phyloP scores from a whole-genome alignment of 2,797 vertebrate genomes.

The Prunella strophiata region DNA sequence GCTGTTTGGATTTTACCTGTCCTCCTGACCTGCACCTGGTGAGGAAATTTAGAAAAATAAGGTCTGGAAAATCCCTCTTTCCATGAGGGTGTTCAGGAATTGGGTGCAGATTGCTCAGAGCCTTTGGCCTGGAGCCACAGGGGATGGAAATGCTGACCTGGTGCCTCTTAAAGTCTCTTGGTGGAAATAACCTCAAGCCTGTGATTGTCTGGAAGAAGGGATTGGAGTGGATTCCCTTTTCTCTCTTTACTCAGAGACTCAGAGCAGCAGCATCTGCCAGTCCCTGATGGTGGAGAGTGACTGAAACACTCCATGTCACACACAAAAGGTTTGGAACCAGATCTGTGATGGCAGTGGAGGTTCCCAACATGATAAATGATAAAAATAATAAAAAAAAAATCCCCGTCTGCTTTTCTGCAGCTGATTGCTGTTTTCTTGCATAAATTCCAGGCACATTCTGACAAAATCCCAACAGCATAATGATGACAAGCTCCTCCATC shows the following conservation, averaged over 20 bases:
- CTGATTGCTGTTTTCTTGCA: slow-evolving; percentile 55
- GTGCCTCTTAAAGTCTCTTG: background rate
- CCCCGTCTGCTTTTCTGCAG: slow-evolving; percentile 6
- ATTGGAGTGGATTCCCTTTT: background rate
- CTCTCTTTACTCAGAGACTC: background rate
- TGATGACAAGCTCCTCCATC: slow-evolving; percentile 62
- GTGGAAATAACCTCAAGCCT: background rate
- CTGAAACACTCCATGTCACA: background rate
- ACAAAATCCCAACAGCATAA: slow-evolving; percentile 47
- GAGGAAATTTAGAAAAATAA: background rate
- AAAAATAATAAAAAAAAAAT: background rate
- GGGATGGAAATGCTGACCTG: background rate
- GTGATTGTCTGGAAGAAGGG: background rate
- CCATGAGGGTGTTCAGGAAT: background rate
- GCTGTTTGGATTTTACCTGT: rapidly evolving
- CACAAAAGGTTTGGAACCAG: background rate
- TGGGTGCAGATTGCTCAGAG: background rate
- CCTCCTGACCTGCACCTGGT: background rate
- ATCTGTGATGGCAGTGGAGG: background rate
- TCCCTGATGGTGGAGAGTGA: background rate
- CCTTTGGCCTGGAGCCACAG: background rate
- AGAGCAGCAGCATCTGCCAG: background rate
- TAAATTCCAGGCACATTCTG: slow-evolving; percentile 43
- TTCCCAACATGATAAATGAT: background rate
- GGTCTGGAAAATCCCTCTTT: background rate